Conservation (phyloP, 2,797 vertebrate species). For the Psittacula derbiana region DNA sequence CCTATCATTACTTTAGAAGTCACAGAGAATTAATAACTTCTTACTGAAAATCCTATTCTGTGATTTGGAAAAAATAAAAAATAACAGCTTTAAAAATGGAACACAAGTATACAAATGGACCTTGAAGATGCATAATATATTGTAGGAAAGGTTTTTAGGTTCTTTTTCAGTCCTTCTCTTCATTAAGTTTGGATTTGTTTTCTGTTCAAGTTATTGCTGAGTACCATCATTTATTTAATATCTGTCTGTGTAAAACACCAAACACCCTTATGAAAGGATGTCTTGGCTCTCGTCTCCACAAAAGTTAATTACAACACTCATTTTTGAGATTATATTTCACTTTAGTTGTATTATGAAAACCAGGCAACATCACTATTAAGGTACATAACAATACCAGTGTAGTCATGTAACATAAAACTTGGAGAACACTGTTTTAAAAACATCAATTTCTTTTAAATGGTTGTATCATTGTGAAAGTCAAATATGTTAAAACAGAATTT, state of each 20-base stretch:
- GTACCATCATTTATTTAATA: constrained; percentile 53
- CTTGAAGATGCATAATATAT: not conserved
- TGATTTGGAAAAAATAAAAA: not conserved
- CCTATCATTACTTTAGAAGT: not conserved
- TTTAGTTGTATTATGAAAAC: not conserved
- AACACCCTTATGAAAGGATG: not conserved
- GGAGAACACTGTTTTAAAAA: not conserved
- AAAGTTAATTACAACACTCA: not conserved
- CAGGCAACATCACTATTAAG: not conserved
- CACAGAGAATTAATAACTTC: not conserved
- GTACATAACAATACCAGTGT: not conserved
- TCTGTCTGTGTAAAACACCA: constrained; percentile 3
- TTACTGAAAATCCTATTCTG: not conserved
- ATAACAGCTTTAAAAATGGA: not conserved
- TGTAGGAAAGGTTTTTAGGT: constrained; percentile 11
- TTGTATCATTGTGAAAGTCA: not conserved
- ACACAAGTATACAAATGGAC: not conserved
- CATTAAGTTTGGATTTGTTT: constrained; percentile 64
- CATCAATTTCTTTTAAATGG: not conserved
- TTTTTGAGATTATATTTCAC: not conserved
- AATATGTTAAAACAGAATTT: not conserved
- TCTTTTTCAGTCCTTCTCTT: constrained; percentile 19
- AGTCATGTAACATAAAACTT: not conserved
- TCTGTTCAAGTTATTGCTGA: constrained; percentile 49
- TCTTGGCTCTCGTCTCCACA: not conserved